Base-by-base conservation (phyloP, 2,113 vertebrate genomes). In the Leptosomus discolor region DNA sequence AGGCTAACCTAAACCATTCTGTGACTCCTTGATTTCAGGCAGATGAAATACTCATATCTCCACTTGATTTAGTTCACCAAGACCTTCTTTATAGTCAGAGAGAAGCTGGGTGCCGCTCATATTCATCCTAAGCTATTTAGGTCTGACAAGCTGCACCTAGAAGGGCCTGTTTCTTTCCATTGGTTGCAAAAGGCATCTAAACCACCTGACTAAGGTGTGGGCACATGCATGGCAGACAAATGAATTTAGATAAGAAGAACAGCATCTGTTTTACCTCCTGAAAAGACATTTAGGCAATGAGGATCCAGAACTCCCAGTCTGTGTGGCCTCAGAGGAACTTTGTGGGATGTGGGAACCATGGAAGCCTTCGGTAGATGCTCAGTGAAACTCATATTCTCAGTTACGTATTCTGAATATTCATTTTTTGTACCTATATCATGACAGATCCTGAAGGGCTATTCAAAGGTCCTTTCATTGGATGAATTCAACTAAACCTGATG, bases 161-260 rank as follows among this genome's bases (percentile, higher is more conserved):
- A 67, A 74, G 32, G 18, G 19, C 9, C 19, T 45, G 19, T 56
- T 79, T 80, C 54, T 80, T 85, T 74, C 27, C 19, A 15, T 22
- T 37, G 43, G 15, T 48, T 73, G 50, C 37, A 46, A 54, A 90
- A 75, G 34, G 11, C 5, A 1, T 46, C 32, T 50, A 78, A 67
- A 27, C 6, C 6, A 80, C 36, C 13, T 64, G 39, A 22, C 20
- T 60, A 36, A 68, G 26, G 5, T 67, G 34, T 56, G 61, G 39
- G 39, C 30, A 73, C 18, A 17, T 64, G 26, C 12, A 14, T 0
- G 0, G 15, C 48, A 63, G 34, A 30, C 22, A 48, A 46, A 15
- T 51, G 26, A 6, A 64, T 76, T 88, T 65, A 73, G 26, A 69
- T 64, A 37, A 37, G 43, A 85, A n/a, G 7, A 84, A 7, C 27